Conservation (phyloP, 2,888 invertebrate species). For the Orgyia antiqua region DNA sequence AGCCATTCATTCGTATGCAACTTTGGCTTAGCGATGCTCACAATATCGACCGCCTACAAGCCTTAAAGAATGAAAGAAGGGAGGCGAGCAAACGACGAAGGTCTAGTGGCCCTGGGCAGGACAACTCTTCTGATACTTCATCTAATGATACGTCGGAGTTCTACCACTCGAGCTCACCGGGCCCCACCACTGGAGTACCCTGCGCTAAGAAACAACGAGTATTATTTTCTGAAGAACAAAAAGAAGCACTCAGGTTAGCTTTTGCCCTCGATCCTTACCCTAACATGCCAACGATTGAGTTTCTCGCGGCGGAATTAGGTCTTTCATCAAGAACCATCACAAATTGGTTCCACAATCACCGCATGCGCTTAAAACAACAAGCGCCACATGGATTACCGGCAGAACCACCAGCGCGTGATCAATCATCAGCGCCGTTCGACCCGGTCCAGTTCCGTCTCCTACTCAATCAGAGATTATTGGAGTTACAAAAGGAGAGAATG, state of each 20-base stretch:
- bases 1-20: constrained; percentile 97
- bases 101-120: constrained; percentile 89
- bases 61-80: constrained; percentile 92
- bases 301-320: constrained; percentile 93
- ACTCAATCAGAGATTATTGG: constrained; percentile 91
- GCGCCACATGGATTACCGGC: constrained; percentile 87
- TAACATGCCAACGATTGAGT: constrained; percentile 96
- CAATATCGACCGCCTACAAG: constrained; percentile 95
- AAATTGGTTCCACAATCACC: constrained; percentile 99
- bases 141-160: constrained; percentile 94
- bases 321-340: constrained; percentile 97
- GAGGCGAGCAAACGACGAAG: constrained; percentile 94
- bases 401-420: constrained; percentile 86
- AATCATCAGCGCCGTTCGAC: constrained; percentile 88
- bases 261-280: constrained; percentile 98
- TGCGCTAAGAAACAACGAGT: constrained; percentile 97
- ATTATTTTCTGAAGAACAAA: constrained; percentile 98
- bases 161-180: constrained; percentile 90
- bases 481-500: constrained; percentile 91
- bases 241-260: constrained; percentile 95
- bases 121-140: constrained; percentile 92
- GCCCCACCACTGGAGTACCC: constrained; percentile 84
- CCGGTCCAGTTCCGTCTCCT: constrained; percentile 94
- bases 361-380: constrained; percentile 97
- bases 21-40: constrained; percentile 97